Percentiles rank a stretch among this genome's conserved stretches.
These are phyloP conservation scores for Cephus pygmeus DNA, from an alignment of 2,888 invertebrate genomes.

Conservation along the genomic window DNA sequence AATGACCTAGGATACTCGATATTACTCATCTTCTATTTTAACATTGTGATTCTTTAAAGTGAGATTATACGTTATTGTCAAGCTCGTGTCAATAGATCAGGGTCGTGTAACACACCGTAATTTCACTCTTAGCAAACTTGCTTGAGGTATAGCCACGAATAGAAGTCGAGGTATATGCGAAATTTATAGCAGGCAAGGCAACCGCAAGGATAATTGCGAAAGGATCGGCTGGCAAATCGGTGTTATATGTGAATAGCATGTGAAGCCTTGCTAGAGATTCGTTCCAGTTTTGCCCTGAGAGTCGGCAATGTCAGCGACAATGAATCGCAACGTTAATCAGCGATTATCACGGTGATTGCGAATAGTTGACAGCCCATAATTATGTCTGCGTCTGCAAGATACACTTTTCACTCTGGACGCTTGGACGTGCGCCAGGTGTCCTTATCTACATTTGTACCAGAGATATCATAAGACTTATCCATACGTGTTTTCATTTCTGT, in stretches of 20 bases:
- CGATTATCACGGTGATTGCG: slow-evolving; percentile 46
- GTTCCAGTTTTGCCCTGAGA: background rate
- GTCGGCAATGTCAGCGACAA: background rate
- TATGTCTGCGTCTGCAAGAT: slow-evolving; percentile 20
- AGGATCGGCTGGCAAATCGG: background rate
- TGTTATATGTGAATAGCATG: background rate
- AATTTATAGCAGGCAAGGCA: background rate
- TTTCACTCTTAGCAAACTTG: background rate
- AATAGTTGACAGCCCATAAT: slow-evolving; percentile 40
- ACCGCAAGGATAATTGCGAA: background rate
- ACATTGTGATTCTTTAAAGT: background rate
- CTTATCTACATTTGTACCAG: background rate
- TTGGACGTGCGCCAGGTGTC: background rate
- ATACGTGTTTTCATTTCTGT: background rate
- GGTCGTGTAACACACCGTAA: background rate
- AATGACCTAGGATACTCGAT: background rate
- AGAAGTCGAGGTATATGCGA: background rate
- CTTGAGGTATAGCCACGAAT: background rate
- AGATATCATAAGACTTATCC: background rate
- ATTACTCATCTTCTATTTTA: slow-evolving; percentile 10
- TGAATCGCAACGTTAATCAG: background rate
- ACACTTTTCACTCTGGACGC: background rate
- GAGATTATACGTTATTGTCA: background rate
- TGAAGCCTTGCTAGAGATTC: background rate
- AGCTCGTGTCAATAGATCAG: background rate